Base-by-base conservation (phyloP, 2,888 invertebrate genomes). In the Philereme transversata region DNA sequence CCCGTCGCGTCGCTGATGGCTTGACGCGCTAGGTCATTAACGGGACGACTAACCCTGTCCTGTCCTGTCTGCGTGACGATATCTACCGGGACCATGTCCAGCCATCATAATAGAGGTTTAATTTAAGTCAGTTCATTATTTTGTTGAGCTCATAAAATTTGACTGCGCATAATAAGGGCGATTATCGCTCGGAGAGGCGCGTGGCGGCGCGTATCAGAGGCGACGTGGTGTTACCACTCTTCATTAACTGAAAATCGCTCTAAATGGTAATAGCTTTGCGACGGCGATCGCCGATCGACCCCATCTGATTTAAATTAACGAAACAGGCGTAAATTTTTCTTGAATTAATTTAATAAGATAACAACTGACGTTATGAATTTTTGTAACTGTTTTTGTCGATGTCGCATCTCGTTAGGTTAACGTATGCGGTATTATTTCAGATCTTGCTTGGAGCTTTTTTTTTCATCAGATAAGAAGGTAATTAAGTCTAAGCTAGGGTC, bases 111-210 rank as follows among this genome's bases (percentile, higher is more conserved):
- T 82, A 79, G 82, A 79, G 78, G 82, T 81, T 87, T 86, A 86
- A 87, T 87, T 87, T 82, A 77, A 83, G 83, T 79, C 81, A 75
- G 82, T 83, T 83, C 80, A 81, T 84, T 81, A 86, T 84, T 87
- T 84, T 86, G 82, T 84, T 82, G 84, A 77, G 88, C 79, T 90
- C 90, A 84, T 91, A 90, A 90, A 91, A 91, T 89, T 90, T 90
- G 90, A 90, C 88, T 90, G 90, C 87, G 71, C 82, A 87, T 90
- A 90, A 89, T 90, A 86, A 89, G 89, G 75, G 83, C 86, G 84
- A 88, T 88, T 86, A 89, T 84, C 79, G 82, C 79, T 74, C 78
- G 77, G 75, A 73, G 82, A 82, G 77, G 79, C 81, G 82, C 78
- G 82, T 78, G 79, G 82, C 83, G 83, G 81, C 76, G 74, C 78